Conservation (phyloP, 2,113 vertebrate genomes). For the Misgurnus anguillicaudatus region DNA sequence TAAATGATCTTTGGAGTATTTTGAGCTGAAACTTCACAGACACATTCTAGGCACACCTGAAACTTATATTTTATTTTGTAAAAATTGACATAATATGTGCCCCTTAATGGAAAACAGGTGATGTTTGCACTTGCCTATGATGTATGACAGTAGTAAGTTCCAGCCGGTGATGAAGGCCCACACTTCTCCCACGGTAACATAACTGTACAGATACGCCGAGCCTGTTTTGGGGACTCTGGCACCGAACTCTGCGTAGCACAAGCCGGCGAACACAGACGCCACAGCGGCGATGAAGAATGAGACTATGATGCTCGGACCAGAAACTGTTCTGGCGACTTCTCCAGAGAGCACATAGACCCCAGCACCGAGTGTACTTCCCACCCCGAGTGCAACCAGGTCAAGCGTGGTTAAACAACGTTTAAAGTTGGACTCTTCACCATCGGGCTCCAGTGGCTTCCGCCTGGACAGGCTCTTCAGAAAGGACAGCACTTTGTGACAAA, state of each 20-base stretch:
- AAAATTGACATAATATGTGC: too few species aligned
- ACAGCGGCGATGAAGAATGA: constrained; percentile 83
- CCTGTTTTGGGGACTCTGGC: constrained; percentile 81
- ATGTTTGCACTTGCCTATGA: constrained; percentile 75
- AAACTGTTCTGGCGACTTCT: constrained; percentile 78
- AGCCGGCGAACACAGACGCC: constrained; percentile 80
- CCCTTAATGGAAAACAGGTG: too few species aligned
- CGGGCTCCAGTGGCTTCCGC: constrained; percentile 70
- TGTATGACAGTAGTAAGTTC: constrained; percentile 86
- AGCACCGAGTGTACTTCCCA: constrained; percentile 84
- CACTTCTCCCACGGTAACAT: constrained; percentile 82
- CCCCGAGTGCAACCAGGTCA: constrained; percentile 82
- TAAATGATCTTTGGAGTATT: too few species aligned
- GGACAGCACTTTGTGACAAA: constrained; percentile 55
- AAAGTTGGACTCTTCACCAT: constrained; percentile 72
- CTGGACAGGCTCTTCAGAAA: constrained; percentile 70
- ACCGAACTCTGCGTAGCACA: constrained; percentile 84
- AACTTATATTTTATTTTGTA: too few species aligned
- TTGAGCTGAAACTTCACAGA: too few species aligned
- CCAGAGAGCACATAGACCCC: constrained; percentile 84
- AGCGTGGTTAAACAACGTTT: constrained; percentile 75
- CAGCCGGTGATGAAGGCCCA: constrained; percentile 84
- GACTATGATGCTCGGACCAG: constrained; percentile 81
- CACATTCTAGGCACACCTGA: too few species aligned
- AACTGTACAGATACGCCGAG: constrained; percentile 87